Percentiles rank a stretch among this genome's conserved stretches.
These are phyloP conservation scores for Columbina picui DNA, from an alignment of 2,113 vertebrate genomes.

Conservation along the genomic window DNA sequence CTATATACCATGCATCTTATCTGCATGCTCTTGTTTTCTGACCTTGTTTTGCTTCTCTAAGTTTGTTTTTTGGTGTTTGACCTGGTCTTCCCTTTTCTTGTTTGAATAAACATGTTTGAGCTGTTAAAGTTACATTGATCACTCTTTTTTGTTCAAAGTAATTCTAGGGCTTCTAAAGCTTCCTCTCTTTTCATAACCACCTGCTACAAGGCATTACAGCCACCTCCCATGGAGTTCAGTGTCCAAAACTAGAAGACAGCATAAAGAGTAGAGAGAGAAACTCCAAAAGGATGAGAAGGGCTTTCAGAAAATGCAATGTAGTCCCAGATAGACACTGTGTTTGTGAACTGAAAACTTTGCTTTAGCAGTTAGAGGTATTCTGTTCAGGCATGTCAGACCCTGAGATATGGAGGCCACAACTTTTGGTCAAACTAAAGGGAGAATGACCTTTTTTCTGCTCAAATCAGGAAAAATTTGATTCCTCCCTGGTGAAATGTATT, in stretches of 20 bases:
- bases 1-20: neutral
- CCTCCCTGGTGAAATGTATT: neutral
- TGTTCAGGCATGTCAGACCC: neutral
- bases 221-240: neutral
- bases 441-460: neutral
- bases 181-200: neutral
- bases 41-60: neutral
- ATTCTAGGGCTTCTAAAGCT: neutral
- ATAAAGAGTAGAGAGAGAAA: neutral
- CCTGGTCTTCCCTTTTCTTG: neutral
- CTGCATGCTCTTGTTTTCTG: neutral
- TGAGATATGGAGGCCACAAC: neutral
- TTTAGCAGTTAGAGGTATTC: neutral
- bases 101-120: slow-evolving; percentile 4
- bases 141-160: neutral
- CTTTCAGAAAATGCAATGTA: neutral
- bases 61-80: neutral
- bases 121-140: neutral
- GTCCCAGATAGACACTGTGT: neutral
- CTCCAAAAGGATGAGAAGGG: neutral
- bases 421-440: neutral
- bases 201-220: neutral
- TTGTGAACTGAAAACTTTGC: neutral
- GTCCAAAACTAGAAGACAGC: neutral
- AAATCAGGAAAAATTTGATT: neutral